Base-by-base conservation (phyloP, 2,113 vertebrate genomes). In the Brachyistius frenatus region DNA sequence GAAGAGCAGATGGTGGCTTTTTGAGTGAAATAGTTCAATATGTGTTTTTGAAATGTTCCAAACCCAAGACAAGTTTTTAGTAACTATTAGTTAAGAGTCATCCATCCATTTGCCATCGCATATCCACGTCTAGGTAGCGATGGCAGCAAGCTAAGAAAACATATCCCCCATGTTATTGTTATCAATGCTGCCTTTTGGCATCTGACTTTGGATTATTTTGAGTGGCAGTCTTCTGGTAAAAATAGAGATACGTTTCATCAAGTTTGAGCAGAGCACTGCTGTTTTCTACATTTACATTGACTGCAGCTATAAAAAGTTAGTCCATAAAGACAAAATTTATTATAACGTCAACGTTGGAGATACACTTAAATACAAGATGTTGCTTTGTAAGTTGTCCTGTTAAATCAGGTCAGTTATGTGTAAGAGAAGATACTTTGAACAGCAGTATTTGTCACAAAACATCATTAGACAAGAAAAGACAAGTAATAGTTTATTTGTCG, bases 1-100 rank as follows among this genome's bases (percentile, higher is more conserved):
- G 36, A 64, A 73, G 63, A 89, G 67, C 91, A 93, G 86, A 89
- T 91, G 78, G 78, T 55, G 65, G 67, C 62, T 69, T 65, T 80
- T 84, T 71, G 81, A 76, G 53, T 16, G 5, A 70, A 76, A 85
- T 37, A 79, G 32, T 68, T 53, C 52, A 66, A 60, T 80, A 36
- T 75, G 74, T 62, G 56, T 70, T 87, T 78, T 78, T 47, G 23
- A 56, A n/a, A 77, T 87, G 47, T 23, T 31, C 71, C 16, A 13
- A 58, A 75, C 33, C 36, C 16, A 67, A 66, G 58, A 71, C 30
- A 39, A 50, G 36, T 31, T 33, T 23, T 66, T 62, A 7, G 11
- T 49, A 63, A 76, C 49, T 76, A 41, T 55, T 72, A 49, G 54
- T 61, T 50, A 15, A 23, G 62, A 66, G 8, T 4, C 14, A 35